phyloP scores from a whole-genome alignment of 2,888 invertebrate genomes.

The Halictus quadricinctus region DNA sequence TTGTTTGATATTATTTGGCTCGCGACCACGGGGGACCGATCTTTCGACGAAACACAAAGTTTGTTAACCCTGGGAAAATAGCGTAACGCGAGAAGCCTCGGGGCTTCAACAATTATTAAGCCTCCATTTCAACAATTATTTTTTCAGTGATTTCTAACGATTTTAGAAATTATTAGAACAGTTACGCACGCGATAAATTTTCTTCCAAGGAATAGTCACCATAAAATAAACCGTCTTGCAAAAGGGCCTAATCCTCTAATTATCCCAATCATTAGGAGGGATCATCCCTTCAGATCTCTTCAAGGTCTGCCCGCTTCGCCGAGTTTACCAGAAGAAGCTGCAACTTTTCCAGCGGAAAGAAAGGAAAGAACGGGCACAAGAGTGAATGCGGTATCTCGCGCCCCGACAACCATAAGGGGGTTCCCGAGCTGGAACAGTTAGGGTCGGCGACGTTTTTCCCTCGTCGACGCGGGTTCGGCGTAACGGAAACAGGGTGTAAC shows the following conservation, averaged over 20 bases:
- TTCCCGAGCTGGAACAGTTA: background rate
- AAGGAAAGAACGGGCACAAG: background rate
- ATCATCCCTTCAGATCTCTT: background rate
- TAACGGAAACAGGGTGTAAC: constrained; percentile 80
- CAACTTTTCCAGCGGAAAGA: background rate
- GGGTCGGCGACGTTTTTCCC: constrained; percentile 34
- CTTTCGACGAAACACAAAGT: background rate
- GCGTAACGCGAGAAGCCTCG: background rate
- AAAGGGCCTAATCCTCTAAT: background rate
- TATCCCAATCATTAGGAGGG: no score
- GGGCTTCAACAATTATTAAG: no score
- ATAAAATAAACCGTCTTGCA: background rate
- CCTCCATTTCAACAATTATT: background rate
- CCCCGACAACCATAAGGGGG: background rate
- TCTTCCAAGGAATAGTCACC: no score
- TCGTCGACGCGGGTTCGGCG: constrained; percentile 68
- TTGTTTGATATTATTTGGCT: background rate
- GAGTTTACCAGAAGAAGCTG: background rate
- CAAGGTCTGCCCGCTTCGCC: background rate
- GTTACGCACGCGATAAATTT: no score
- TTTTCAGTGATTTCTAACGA: no score
- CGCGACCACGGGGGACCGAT: no score
- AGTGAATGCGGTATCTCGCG: background rate
- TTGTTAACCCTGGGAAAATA: background rate
- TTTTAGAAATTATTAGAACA: no score